Evolutionary conservation across 2,888 invertebrate species (phyloP).

Genomic region (Auanema freiburgensis): DNA sequence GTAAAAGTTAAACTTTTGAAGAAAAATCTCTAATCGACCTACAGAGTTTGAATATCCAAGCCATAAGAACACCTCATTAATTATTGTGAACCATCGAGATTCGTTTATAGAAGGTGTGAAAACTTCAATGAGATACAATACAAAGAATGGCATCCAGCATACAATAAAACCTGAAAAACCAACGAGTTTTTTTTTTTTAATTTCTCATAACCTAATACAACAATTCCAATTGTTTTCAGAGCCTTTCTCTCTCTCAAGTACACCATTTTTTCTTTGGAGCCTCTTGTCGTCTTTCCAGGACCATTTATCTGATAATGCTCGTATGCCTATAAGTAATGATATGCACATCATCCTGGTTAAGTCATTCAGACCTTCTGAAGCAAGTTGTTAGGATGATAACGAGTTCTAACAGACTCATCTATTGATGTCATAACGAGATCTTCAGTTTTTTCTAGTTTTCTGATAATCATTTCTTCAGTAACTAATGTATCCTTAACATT

Average conservation of each 20-base stretch:
- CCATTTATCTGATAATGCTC: slow-evolving; percentile 58
- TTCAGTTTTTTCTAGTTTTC: slow-evolving; percentile 21
- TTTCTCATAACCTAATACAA: slow-evolving; percentile 53
- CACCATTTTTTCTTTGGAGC: slow-evolving; percentile 63
- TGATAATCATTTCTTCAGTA: background rate
- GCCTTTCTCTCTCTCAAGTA: slow-evolving; percentile 63
- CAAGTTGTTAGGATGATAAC: slow-evolving; percentile 52
- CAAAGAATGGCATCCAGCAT: slow-evolving; percentile 66
- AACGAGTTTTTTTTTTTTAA: background rate
- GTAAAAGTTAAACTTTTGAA: slow-evolving; percentile 2
- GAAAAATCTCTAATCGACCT: slow-evolving; percentile 10
- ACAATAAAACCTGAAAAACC: slow-evolving; percentile 62
- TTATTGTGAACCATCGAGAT: slow-evolving; percentile 40
- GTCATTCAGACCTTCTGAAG: slow-evolving; percentile 26
- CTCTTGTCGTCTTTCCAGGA: slow-evolving; percentile 58
- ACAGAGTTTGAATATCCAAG: slow-evolving; percentile 65
- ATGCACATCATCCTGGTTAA: background rate
- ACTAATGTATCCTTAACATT: slow-evolving; percentile 14
- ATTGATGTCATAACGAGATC: slow-evolving; percentile 36
- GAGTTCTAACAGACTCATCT: slow-evolving; percentile 36
- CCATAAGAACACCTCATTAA: slow-evolving; percentile 65
- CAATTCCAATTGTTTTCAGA: slow-evolving; percentile 64
- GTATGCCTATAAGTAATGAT: slow-evolving; percentile 35
- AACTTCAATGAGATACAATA: slow-evolving; percentile 64
- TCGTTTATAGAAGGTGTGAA: slow-evolving; percentile 38